Conservation (phyloP, 2,797 vertebrate species). For the Aplochiton taeniatus region DNA sequence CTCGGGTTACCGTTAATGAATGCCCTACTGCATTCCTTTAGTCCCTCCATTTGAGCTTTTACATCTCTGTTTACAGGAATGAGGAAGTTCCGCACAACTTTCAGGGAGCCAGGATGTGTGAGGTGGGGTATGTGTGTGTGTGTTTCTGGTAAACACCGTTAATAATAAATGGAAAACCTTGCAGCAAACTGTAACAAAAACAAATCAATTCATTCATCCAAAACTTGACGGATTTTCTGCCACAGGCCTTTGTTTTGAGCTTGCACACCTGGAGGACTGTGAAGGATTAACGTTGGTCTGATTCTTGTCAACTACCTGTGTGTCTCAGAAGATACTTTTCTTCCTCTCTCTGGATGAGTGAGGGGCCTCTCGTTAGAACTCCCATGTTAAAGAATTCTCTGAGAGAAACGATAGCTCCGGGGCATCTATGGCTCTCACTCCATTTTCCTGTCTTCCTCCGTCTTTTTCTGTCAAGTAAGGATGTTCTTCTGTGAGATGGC, state of each 20-base stretch:
- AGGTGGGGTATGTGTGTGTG: background rate
- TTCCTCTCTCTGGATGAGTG: constrained; percentile 18
- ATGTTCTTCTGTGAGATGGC: constrained; percentile 32
- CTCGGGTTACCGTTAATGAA: no score
- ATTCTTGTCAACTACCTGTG: constrained; percentile 19
- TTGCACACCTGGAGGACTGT: constrained; percentile 38
- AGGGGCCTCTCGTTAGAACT: constrained; percentile 29
- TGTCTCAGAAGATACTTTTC: background rate
- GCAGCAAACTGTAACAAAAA: background rate
- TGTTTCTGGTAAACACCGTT: background rate
- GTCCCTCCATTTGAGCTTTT: constrained; percentile 4
- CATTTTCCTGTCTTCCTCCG: background rate
- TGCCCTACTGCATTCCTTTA: background rate
- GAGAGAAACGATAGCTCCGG: constrained; percentile 21
- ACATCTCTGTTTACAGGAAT: background rate
- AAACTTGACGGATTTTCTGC: constrained; percentile 25
- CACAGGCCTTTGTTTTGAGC: constrained; percentile 43
- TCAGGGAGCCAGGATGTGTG: no score
- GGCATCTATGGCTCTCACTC: constrained; percentile 18
- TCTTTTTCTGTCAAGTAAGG: constrained; percentile 45
- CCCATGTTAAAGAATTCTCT: constrained; percentile 57
- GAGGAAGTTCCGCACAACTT: background rate
- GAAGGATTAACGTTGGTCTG: constrained; percentile 26
- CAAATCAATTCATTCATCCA: no score
- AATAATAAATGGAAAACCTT: constrained; percentile 17